Base-by-base conservation (phyloP, 2,113 vertebrate species). In the Misgurnus anguillicaudatus region DNA sequence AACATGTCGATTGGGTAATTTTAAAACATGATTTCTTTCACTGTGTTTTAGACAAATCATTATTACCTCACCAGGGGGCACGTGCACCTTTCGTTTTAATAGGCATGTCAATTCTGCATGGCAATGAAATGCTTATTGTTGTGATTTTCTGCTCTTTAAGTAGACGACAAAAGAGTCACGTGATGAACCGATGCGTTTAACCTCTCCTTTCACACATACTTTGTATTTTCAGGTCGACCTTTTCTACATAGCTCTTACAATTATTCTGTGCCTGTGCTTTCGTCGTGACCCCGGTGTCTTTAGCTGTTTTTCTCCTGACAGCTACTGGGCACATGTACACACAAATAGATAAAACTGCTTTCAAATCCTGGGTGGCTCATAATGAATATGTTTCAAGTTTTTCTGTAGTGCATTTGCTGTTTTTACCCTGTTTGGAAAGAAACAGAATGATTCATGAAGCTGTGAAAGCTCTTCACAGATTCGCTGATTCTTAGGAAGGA, bases 221-320 rank as follows among this genome's bases (percentile, higher is more conserved):
- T 80, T 72, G 48, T 36, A 53, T 51, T 80, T 83, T 60, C 61
- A 62, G 31, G 62, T 55, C 58, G 42, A 80, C 66, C 73, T 83
- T 83, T 82, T 73, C 17, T 21, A 21, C 38, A 39, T 60, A 79
- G n/a, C 11, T 21, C 53, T 21, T 48, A 2, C 55, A 75, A 42
- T 53, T 66, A 65, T 45, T 66, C 45, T 19, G 14, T 2, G 11
- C 63, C 21, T 69, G 61, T 38, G 24, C 38, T 65, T 45, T 75
- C 58, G 19, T 10, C 36, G 36, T 78, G 45, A 64, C 66, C 57
- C 24, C n/a, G 55, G 21, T 16, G 36, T 69, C 62, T 57, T 42
- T 65, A 13, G 19, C 39, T 7, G 42, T 47, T 4, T 19, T 57
- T 70, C 57, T 57, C 38, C 51, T 61, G 58, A 76, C 61, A 62